phyloP scores from a whole-genome alignment of 2,113 vertebrate genomes.

The Sterna hirundo region DNA sequence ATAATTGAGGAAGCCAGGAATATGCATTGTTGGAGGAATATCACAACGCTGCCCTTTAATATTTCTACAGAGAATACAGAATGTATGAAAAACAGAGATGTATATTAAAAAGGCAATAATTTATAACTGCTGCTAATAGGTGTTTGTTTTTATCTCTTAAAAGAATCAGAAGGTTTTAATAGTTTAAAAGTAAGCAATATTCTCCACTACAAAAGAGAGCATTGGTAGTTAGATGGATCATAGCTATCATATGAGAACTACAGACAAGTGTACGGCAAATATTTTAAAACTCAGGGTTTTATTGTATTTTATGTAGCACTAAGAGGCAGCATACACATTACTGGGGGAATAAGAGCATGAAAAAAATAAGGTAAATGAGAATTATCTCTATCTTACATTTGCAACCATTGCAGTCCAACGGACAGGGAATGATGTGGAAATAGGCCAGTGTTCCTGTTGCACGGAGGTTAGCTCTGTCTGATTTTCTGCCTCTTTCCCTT shows the following conservation, averaged over 20 bases:
- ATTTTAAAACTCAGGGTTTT: neutral
- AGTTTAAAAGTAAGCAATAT: neutral
- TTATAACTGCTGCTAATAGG: neutral
- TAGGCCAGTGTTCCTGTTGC: accelerated
- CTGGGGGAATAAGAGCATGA: neutral
- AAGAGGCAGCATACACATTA: neutral
- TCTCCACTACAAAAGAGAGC: neutral
- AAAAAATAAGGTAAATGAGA: neutral
- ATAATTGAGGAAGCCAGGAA: neutral
- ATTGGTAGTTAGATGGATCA: neutral
- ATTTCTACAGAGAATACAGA: neutral
- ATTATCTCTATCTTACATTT: neutral
- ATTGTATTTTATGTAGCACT: neutral
- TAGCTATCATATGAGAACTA: neutral
- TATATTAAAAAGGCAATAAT: neutral
- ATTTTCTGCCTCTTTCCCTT: neutral
- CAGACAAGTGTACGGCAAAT: neutral
- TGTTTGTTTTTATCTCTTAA: neutral
- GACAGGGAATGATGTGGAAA: neutral
- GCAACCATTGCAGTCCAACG: neutral
- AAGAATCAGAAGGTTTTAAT: neutral
- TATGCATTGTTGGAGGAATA: neutral
- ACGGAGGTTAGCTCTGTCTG: neutral
- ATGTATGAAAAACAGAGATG: neutral
- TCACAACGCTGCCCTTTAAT: neutral